Evolutionary conservation across 2,888 invertebrate species (phyloP), one percentile per base, ranked within the genome.

Genomic region (Cenopis cana): DNA sequence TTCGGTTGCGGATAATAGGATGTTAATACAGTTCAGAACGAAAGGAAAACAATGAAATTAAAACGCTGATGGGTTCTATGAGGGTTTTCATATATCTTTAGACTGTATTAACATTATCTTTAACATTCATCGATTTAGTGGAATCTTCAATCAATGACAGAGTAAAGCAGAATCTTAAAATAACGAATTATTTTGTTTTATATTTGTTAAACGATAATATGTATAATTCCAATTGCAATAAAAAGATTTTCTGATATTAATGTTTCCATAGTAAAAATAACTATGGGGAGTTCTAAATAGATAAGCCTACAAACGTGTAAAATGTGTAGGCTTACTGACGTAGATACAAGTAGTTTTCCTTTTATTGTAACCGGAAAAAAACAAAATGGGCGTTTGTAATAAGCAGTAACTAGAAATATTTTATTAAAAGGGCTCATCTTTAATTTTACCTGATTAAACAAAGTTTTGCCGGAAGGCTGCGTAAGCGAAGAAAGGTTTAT

Each of bases 101-200:
- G 20, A 49, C 49, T 61, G 61, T 49, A 61, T 61, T 49, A 29
- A 46, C 29, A 49, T 12, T 49, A 12, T 29, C 17, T 17, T 24
- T 29, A 54, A n/a, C 5, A 8, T 11, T 29, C 8, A 14, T 14
- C 1, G 54, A 14, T 14, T 52, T 38, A 33, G n/a, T 55, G 33
- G 61, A 68, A 68, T 68, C 68, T 61, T 54, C 33, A 61, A 68
- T 55, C 54, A 55, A 61, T 68, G 68, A 55, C 54, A 38, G 18
- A 46, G 8, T n/a, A 46, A 46, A 46, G n/a, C 46, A 46, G 41
- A n/a, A n/a, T 46, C 6, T n/a, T n/a, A 14, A 46, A n/a, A 6
- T 46, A 46, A 6, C 0, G 6, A n/a, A n/a, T n/a, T n/a, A n/a
- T n/a, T n/a, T 46, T n/a, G n/a, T 46, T 46, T 46, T 33, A 24